A percentile compares a stretch with the other conserved stretches of the same genome.
Conservation (phyloP, 2,888 invertebrate genomes). For the Abscondita cerata region DNA sequence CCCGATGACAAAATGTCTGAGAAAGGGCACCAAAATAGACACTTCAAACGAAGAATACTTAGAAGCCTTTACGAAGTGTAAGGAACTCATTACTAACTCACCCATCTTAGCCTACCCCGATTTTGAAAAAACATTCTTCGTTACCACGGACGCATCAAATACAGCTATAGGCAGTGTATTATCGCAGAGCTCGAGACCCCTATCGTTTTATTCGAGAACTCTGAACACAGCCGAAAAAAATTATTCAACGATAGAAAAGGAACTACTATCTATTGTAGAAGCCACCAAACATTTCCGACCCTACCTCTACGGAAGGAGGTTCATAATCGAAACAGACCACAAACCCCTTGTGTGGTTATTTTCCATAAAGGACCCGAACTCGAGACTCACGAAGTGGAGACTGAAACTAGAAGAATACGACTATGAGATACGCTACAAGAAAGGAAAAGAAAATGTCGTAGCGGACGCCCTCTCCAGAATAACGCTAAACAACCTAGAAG, state of each 20-base stretch:
- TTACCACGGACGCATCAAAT: not conserved
- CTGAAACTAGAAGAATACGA: no score
- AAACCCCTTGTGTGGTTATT: not conserved
- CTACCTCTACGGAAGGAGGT: no score
- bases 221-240: no score
- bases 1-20: not conserved
- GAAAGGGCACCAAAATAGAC: not conserved
- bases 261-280: not conserved
- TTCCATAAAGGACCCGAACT: no score
- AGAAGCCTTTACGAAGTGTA: not conserved
- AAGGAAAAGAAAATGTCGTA: conserved; percentile 7
- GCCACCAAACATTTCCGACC: no score
- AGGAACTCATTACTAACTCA: no score
- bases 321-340: not conserved
- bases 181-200: no score
- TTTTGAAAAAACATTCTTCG: not conserved
- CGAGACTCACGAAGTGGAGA: no score
- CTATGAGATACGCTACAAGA: not conserved
- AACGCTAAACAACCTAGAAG: not conserved
- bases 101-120: conserved; percentile 1
- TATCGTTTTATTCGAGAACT: not conserved
- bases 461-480: not conserved
- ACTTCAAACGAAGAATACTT: not conserved
- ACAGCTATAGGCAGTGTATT: no score
- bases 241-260: not conserved